These are phyloP conservation scores for Dromococcyx pavoninus DNA, from an alignment of 2,797 vertebrate species.

Conservation along the genomic window DNA sequence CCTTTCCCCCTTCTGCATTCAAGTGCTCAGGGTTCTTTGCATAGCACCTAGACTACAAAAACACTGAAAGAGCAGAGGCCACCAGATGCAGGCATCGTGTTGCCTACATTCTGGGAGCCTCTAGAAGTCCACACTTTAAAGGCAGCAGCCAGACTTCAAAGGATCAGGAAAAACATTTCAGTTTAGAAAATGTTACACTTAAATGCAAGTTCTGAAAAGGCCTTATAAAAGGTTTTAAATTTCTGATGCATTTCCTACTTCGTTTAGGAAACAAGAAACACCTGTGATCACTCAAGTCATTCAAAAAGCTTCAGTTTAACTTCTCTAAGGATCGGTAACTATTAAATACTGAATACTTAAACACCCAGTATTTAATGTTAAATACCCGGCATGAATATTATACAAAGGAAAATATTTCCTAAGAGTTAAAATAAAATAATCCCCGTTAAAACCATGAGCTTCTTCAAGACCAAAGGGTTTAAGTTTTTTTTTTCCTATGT, in stretches of 20 bases:
- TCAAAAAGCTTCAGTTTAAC: background rate
- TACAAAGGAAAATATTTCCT: background rate
- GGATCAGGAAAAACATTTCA: background rate
- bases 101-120: background rate
- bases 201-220: background rate
- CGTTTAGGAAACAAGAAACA: background rate
- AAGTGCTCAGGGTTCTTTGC: background rate
- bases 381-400: background rate
- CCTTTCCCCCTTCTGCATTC: background rate
- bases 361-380: background rate
- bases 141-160: background rate
- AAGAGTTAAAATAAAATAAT: background rate
- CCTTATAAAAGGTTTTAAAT: background rate
- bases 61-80: background rate
- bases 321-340: background rate
- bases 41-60: background rate
- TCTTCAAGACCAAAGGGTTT: background rate
- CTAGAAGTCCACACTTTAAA: background rate
- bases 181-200: background rate
- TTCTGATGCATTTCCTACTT: background rate
- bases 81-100: background rate
- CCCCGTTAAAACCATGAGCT: background rate
- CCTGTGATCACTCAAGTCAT: background rate
- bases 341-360: background rate
- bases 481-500: background rate